Conservation (phyloP, 2,797 vertebrate species). For the Enteromius unitaeniatus region DNA sequence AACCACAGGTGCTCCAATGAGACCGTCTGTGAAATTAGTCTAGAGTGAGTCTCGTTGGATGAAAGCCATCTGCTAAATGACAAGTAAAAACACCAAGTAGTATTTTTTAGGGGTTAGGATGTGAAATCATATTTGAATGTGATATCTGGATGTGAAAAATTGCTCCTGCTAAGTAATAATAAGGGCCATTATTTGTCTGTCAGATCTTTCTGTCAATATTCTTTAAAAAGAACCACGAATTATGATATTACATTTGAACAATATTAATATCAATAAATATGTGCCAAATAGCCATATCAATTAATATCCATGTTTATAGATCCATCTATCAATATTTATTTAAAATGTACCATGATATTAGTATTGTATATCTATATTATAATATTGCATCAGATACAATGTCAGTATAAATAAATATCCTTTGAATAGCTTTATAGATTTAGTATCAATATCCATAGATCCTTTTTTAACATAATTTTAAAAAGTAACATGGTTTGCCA, state of each 20-base stretch:
- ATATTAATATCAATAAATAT: not conserved
- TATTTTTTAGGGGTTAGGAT: slow-evolving; percentile 11
- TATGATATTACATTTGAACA: not conserved
- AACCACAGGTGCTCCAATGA: slow-evolving; percentile 44
- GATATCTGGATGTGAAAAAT: not conserved
- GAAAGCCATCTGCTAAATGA: slow-evolving; percentile 33
- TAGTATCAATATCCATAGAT: not conserved
- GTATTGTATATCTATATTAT: not conserved
- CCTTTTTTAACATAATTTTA: not conserved
- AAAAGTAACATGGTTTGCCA: not conserved
- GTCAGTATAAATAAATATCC: not conserved
- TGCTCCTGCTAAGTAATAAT: not conserved
- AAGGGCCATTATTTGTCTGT: not conserved
- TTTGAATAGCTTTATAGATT: not conserved
- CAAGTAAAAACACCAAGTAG: slow-evolving; percentile 19
- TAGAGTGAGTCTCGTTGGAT: slow-evolving; percentile 31
- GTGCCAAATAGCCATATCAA: not conserved
- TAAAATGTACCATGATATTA: not conserved
- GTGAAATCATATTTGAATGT: not conserved
- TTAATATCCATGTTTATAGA: not conserved
- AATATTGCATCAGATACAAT: not conserved
- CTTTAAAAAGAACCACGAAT: too few relatives aligned
- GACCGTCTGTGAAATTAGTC: slow-evolving; percentile 39
- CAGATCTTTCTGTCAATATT: too few relatives aligned
- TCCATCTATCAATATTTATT: not conserved